Percentiles rank a stretch among this genome's conserved stretches.
These are phyloP conservation scores for Stegana nigrithorax DNA, from an alignment of 2,888 invertebrate genomes.

Conservation along the genomic window DNA sequence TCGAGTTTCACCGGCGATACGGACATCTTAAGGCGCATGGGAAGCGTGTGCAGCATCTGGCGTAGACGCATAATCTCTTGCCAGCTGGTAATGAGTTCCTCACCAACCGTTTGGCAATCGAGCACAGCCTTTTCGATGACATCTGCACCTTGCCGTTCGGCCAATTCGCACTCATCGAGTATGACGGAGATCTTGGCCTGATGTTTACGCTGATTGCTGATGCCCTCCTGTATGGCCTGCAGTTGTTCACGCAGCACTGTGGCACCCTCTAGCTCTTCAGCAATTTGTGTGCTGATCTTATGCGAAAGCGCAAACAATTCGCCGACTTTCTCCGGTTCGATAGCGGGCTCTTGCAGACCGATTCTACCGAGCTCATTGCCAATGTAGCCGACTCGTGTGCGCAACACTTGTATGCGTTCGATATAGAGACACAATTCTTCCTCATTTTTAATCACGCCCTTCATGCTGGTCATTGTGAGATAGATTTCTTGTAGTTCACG, in stretches of 20 bases:
- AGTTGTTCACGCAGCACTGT: constrained; percentile 80
- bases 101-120: constrained; percentile 78
- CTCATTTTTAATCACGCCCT: constrained; percentile 84
- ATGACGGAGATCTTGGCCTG: constrained; percentile 75
- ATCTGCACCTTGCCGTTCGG: constrained; percentile 80
- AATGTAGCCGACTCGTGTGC: constrained; percentile 79
- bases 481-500: constrained; percentile 82
- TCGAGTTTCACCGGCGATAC: constrained; percentile 83
- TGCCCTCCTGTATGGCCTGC: constrained; percentile 78
- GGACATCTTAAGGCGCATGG: constrained; percentile 79
- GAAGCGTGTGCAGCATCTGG: constrained; percentile 82
- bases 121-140: constrained; percentile 81
- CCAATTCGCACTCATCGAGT: constrained; percentile 80
- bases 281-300: constrained; percentile 77
- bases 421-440: constrained; percentile 86
- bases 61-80: constrained; percentile 81
- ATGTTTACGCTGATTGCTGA: constrained; percentile 76
- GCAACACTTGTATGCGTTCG: constrained; percentile 82
- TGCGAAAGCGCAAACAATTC: constrained; percentile 78
- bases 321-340: constrained; percentile 83
- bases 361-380: constrained; percentile 83
- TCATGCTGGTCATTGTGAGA: constrained; percentile 76
- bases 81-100: constrained; percentile 80
- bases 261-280: constrained; percentile 83
- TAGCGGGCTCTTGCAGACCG: constrained; percentile 76